phyloP scores from a whole-genome alignment of 2,888 invertebrate species.

The Tenthredo scrophulariae region DNA sequence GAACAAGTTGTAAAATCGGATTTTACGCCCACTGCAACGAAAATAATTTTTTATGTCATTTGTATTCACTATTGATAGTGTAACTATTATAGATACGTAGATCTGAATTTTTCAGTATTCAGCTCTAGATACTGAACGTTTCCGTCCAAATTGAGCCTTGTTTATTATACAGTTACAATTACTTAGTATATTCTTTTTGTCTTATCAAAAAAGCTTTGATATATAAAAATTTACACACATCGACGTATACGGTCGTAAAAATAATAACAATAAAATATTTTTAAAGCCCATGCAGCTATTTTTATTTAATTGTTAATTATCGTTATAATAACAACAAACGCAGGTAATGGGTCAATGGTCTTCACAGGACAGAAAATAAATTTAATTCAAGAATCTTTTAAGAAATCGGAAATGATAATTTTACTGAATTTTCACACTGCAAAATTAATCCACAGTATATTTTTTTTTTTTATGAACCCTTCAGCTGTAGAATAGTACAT shows the following conservation, averaged over 20 bases:
- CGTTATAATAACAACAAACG: neutral
- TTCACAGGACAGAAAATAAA: too few species aligned
- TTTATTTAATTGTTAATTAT: neutral
- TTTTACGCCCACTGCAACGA: too few species aligned
- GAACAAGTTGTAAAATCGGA: too few species aligned
- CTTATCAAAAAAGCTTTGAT: neutral
- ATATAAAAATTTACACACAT: neutral
- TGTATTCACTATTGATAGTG: neutral
- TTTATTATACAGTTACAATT: slow-evolving; percentile 6
- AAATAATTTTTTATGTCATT: neutral
- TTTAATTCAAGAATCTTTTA: too few species aligned
- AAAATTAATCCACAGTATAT: too few species aligned
- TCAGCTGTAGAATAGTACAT: too few species aligned
- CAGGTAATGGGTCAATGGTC: neutral
- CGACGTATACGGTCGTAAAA: slow-evolving; percentile 23
- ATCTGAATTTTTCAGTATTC: slow-evolving; percentile 11
- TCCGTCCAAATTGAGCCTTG: slow-evolving; percentile 48
- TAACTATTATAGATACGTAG: neutral
- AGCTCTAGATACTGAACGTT: slow-evolving; percentile 17
- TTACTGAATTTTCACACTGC: too few species aligned
- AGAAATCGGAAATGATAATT: too few species aligned
- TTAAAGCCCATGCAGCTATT: neutral
- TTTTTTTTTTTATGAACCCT: too few species aligned
- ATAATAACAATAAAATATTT: slow-evolving; percentile 19
- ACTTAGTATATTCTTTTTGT: neutral